Evolutionary conservation across 1,140 invertebrate genomes (phyloP), one percentile per base, ranked within the genome.

Genomic region (Laupala kohalensis): DNA sequence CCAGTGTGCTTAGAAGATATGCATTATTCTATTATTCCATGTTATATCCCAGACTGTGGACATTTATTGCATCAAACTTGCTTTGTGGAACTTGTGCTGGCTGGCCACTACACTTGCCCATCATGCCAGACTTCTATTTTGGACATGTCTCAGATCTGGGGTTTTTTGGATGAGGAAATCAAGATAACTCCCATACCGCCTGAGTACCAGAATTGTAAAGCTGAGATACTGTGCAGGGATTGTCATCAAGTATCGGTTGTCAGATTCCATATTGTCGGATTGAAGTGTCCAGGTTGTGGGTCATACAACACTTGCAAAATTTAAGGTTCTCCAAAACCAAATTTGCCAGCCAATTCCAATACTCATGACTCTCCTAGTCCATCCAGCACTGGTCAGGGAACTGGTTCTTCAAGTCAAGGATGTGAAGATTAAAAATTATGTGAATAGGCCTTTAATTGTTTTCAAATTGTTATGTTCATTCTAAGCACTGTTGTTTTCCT

Each of bases 1-100:
- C 90, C 93, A 2, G 91, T 95, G 30, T 95, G 93, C 76, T 78
- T 94, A 69, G 92, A 94, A 76, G 90, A 94, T 80, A 92, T 95
- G 75, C 93, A 95, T 80, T 94, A 92, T n/a, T 94, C 92, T 64
- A 85, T 92, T 64, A 92, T 91, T 77, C 89, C 90, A 25, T 92
- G 91, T 79, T 90, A 93, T 81, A 92, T 95, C 80, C 92, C 92
- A 4, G 85, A 88, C 75, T 95, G 93, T 81, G 91, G 92, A 0
- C 93, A 95, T 83, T 81, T 94, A 70, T 81, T 94, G 74, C 93
- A 94, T 80, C 85, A 88, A 70, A 88, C 87, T 6, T 93, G 92
- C 80, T 93, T 92, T 78, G 88, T 92, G 76, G 88, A 92, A 76
- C 80, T 94, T 73, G 79, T 92, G 69, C 83, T 87, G 69, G 89